A percentile compares a stretch with the other conserved stretches of the same genome.
These are phyloP conservation scores for Clarias pachynema DNA, from an alignment of 2,797 vertebrate genomes.

Conservation along the genomic window DNA sequence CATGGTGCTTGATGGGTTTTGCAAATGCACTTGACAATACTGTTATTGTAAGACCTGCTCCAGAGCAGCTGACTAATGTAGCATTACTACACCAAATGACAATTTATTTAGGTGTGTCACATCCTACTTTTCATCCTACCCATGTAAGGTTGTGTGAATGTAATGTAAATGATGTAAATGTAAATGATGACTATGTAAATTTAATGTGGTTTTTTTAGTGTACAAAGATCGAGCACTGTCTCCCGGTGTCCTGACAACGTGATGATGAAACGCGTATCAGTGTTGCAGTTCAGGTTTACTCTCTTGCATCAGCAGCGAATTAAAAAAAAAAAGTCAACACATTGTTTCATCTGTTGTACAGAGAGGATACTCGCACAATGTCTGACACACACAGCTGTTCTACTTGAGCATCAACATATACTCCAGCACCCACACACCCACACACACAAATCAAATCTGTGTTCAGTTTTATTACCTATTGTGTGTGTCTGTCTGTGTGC, in stretches of 20 bases:
- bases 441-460: constrained; percentile 20
- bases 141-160: not conserved
- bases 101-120: not conserved
- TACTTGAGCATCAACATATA: constrained; percentile 12
- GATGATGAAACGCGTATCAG: not conserved
- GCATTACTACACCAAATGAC: too few relatives aligned
- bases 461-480: constrained; percentile 31
- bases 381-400: constrained; percentile 43
- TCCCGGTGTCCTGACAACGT: not conserved
- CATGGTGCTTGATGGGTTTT: too few relatives aligned
- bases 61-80: too few relatives aligned
- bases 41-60: too few relatives aligned
- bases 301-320: constrained; percentile 20
- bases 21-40: too few relatives aligned
- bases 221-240: not conserved
- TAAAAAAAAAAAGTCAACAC: not conserved
- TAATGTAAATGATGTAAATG: not conserved
- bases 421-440: constrained; percentile 22
- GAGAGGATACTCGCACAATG: constrained; percentile 16
- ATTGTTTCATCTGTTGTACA: constrained; percentile 10
- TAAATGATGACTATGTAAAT: not conserved
- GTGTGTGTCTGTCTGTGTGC: constrained; percentile 14
- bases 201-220: too few relatives aligned
- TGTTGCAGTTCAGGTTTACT: not conserved
- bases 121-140: not conserved